Base-by-base conservation (phyloP, 64 coral and sea anemone species). In the Stichodactyla helianthus region DNA sequence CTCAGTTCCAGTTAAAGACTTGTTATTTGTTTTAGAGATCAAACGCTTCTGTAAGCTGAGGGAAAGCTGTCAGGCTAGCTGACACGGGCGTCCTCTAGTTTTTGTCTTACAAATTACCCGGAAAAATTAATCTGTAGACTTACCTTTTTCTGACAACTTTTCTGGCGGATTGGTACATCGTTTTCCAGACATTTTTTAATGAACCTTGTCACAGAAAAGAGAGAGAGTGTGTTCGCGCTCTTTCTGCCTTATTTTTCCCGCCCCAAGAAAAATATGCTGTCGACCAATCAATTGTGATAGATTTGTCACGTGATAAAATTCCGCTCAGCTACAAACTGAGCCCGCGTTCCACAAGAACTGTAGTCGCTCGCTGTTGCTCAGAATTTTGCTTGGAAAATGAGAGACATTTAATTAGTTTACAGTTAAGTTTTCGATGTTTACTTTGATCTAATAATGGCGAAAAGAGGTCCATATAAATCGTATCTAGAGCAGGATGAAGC, bases 391-490 rank as follows among this genome's bases (percentile, higher is more conserved):
- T 4, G 70, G 70, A 74, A 74, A 23, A 74, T 35, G 31, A 35
- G 31, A 35, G 31, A 35, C 13, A 28, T 23, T 15, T 17, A 58
- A 58, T 11, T 8, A 58, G 8, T 58, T 58, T 58, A 11, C 8
- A 15, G 8, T 58, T 58, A 8, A 15, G 8, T 58, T 58, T 58
- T 58, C 56, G 56, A 58, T 15, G 15, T 58, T 15, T 35, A 35
- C 8, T 58, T 58, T 58, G 56, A 19, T 23, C 19, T 74, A 23
- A 22, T 74, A 74, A 74, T 74, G 70, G 70, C 70, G 70, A 74
- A 74, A 74, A 74, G 70, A 74, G 70, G 70, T 74, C 70, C 70
- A 74, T 74, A 74, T 28, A 74, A 74, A 74, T 74, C 70, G 18
- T 74, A 74, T 74, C 70, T 74, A 74, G 70, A 74, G 70, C 70